phyloP scores from a whole-genome alignment of 2,113 vertebrate species.

The Penelope pileata region DNA sequence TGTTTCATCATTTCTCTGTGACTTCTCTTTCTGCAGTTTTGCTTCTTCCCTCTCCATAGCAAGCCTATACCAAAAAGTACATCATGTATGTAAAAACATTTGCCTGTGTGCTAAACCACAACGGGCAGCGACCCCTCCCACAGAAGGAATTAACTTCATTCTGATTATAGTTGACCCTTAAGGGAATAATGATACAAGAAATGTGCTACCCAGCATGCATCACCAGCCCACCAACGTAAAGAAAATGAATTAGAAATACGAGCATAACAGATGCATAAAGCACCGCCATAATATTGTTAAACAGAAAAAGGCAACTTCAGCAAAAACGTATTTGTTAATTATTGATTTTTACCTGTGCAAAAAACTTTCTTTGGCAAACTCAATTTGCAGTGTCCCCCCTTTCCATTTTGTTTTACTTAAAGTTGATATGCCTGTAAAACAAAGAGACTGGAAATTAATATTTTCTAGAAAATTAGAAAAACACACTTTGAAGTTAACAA shows the following conservation, averaged over 20 bases:
- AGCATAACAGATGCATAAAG: accelerated
- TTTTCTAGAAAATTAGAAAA: not conserved
- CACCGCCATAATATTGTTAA: not conserved
- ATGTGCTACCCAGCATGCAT: not conserved
- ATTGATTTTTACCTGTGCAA: constrained; percentile 82
- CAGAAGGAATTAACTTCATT: not conserved
- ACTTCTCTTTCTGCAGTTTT: constrained; percentile 65
- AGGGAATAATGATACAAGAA: not conserved
- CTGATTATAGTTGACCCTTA: not conserved
- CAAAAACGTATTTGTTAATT: not conserved
- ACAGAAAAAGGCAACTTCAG: not conserved
- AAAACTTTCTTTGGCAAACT: constrained; percentile 93
- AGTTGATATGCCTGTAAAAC: constrained; percentile 83
- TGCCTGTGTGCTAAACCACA: not conserved
- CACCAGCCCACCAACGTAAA: not conserved
- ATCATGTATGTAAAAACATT: not conserved
- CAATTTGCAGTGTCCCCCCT: constrained; percentile 91
- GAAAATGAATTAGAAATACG: not conserved
- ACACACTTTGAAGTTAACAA: not conserved
- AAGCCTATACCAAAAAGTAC: constrained; percentile 75
- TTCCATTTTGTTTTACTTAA: constrained; percentile 97
- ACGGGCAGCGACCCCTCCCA: not conserved
- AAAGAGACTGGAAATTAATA: not conserved
- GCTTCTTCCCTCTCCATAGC: constrained; percentile 82
- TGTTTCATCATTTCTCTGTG: not conserved